Evolutionary conservation across 1,140 invertebrate species (phyloP), one percentile per base, ranked within the genome.

Genomic region (Tetramorium alpestre): DNA sequence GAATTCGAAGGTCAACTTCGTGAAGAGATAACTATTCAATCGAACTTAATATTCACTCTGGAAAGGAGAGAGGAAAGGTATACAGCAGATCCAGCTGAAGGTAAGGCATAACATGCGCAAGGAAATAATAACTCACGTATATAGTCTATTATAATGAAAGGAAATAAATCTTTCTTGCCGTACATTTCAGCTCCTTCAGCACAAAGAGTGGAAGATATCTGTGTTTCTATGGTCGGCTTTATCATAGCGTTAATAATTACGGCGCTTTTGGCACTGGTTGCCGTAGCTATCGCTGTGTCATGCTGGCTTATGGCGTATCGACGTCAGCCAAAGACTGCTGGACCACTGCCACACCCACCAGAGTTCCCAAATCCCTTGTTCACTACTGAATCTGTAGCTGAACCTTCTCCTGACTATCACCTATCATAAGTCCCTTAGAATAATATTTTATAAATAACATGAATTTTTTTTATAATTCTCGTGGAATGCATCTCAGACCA

Each of bases 281-380:
- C 98, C 51, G 98, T 99, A 44, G 98, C 98, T 28, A 98, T 99
- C 51, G 98, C 98, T 64, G 98, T 99, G 33, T 99, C 98, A 56
- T 99, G 98, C 94, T 99, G 98, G 98, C 96, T 99, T 65, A 98
- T 99, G 96, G 98, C 98, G 85, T 99, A 99, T 95, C 96, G 98
- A 91, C 96, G 98, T 87, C 97, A 98, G 91, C 98, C 98, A 69
- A 98, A 98, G 92, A 97, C 97, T 69, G 96, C 97, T 81, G 98
- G 98, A 69, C 98, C 98, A 85, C 96, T 99, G 92, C 98, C 98
- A 88, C 98, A 99, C 96, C 98, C 98, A 73, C 97, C 98, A 88
- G 98, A 99, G 95, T 99, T 99, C 96, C 98, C 98, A 73, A 99
- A 99, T 94, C 98, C 98, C 73, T 96, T 99, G 89, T 99, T 99